Evolutionary conservation across 2,888 invertebrate genomes (phyloP).

Genomic region (Troides oblongomaculatus): DNA sequence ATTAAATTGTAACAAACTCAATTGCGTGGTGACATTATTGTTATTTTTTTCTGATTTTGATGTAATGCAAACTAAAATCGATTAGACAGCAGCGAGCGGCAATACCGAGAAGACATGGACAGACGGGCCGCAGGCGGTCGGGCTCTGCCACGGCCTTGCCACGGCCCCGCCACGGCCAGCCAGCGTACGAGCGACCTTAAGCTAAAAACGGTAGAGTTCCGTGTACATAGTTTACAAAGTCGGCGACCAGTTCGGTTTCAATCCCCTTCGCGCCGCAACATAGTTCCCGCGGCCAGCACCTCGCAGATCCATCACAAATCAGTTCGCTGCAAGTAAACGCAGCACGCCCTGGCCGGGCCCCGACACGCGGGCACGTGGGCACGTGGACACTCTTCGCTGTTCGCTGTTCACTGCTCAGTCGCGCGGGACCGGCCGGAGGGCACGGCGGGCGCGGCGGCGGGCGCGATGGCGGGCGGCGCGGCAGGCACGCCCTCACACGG

Average conservation of each 20-base stretch:
- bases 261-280: slow-evolving; percentile 32
- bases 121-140: no score
- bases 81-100: no score
- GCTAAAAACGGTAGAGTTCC: not conserved
- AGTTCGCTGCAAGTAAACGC: no score
- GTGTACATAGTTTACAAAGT: not conserved
- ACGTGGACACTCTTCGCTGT: no score
- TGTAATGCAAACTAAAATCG: no score
- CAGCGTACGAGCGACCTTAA: not conserved
- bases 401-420: no score
- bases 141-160: no score
- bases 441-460: not conserved
- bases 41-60: no score
- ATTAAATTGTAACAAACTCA: no score
- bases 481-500: slow-evolving; percentile 82
- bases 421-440: not conserved
- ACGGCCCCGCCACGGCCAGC: not conserved
- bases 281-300: slow-evolving; percentile 33
- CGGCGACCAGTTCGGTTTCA: not conserved
- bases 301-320: not conserved
- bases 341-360: not conserved
- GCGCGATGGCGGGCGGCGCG: slow-evolving; percentile 50
- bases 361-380: not conserved
- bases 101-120: no score
- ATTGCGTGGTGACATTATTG: no score